Conservation (phyloP, 2,888 invertebrate species). For the Junonia oenone region DNA sequence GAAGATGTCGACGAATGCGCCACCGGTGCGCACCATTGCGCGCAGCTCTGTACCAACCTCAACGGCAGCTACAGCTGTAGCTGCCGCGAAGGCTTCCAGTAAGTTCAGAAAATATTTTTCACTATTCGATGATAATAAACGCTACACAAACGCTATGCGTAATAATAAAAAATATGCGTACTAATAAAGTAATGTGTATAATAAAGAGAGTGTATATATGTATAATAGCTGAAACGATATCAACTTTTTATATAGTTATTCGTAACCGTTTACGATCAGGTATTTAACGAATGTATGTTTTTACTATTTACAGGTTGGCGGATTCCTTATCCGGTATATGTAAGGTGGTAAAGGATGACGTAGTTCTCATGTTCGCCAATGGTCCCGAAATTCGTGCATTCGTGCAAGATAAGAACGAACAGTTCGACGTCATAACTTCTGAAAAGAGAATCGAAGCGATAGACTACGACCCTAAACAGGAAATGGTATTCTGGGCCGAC, state of each 20-base stretch:
- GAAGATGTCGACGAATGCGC: conserved; percentile 94
- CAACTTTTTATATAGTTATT: no score
- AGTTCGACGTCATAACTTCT: conserved; percentile 87
- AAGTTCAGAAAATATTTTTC: no score
- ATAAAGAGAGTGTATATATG: no score
- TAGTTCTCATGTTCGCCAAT: conserved; percentile 86
- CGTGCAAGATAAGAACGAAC: conserved; percentile 83
- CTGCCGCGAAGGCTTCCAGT: conserved; percentile 89
- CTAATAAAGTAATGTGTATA: no score
- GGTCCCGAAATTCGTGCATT: conserved; percentile 92
- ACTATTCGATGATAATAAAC: no score
- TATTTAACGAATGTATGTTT: no score
- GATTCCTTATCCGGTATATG: conserved; percentile 91
- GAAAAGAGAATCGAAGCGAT: conserved; percentile 95
- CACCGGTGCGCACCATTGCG: conserved; percentile 91
- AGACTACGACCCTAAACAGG: conserved; percentile 90
- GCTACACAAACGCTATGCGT: no score
- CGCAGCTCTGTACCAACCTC: conserved; percentile 94
- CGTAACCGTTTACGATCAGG: no score
- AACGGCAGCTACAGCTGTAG: conserved; percentile 95
- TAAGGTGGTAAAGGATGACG: conserved; percentile 83
- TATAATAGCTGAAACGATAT: no score
- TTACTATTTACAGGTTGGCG: conserved; percentile 68
- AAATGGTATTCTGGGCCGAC: conserved; percentile 97
- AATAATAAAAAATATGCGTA: no score